Evolutionary conservation across 2,888 invertebrate species (phyloP).

Genomic region (Automeris io): DNA sequence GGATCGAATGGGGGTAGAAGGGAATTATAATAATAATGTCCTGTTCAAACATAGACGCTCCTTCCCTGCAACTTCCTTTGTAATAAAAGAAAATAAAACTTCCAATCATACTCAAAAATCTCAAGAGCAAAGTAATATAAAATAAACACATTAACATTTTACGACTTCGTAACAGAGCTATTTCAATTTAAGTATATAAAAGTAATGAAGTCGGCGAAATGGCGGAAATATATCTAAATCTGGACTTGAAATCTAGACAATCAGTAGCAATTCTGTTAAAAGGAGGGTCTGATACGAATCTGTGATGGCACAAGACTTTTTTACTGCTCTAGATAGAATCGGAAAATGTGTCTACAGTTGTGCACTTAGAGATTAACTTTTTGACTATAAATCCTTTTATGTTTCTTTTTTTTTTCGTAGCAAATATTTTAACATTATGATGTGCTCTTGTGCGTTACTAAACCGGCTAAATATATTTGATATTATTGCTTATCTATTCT

Average conservation of each 20-base stretch:
- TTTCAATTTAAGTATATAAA: not conserved
- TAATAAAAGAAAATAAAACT: too few species aligned
- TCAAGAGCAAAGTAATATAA: not conserved
- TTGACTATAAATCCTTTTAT: not conserved
- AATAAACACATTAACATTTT: not conserved
- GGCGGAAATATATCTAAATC: slow-evolving; percentile 14
- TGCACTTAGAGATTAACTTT: not conserved
- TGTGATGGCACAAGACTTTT: slow-evolving; percentile 25
- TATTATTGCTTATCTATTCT: too few species aligned
- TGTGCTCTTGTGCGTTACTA: too few species aligned
- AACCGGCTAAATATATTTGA: too few species aligned
- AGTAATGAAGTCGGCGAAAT: not conserved
- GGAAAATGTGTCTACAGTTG: slow-evolving; percentile 19
- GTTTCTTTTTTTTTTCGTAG: too few species aligned
- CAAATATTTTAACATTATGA: too few species aligned
- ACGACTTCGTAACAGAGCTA: not conserved
- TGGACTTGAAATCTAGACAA: slow-evolving; percentile 24
- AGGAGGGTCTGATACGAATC: slow-evolving; percentile 29
- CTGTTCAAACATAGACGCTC: too few species aligned
- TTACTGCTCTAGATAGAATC: slow-evolving; percentile 33
- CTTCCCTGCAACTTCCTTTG: too few species aligned
- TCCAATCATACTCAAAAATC: too few species aligned
- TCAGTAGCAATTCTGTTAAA: slow-evolving; percentile 28
- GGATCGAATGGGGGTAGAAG: too few species aligned
- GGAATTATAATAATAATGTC: too few species aligned